phyloP scores from a whole-genome alignment of 1,140 invertebrate genomes.

The Pseudomyrmex pallidus region DNA sequence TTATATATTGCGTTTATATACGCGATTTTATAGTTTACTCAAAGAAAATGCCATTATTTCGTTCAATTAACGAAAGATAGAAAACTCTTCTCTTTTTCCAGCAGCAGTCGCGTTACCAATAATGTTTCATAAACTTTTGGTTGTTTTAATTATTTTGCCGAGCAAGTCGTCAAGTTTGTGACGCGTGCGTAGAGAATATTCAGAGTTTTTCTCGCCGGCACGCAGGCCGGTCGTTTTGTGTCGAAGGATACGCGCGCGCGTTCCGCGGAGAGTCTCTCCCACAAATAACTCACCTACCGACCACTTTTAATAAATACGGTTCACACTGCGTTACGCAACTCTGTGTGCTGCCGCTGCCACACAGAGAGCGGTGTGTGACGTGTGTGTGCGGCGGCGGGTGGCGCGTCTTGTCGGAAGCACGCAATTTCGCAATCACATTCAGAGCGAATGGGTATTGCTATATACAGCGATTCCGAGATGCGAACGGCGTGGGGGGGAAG shows the following conservation, averaged over 20 bases:
- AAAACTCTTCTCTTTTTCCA: no score
- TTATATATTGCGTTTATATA: no score
- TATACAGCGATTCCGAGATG: constrained; percentile 74
- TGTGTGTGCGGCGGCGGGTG: constrained; percentile 75
- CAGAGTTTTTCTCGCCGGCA: not conserved
- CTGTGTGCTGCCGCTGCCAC: no score
- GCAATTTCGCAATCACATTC: constrained; percentile 84
- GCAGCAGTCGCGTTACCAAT: no score
- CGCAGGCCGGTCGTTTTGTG: not conserved
- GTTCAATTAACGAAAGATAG: no score
- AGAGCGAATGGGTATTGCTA: constrained; percentile 77
- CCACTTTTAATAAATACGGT: constrained; percentile 79
- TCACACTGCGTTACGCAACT: constrained; percentile 59
- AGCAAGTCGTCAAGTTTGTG: not conserved
- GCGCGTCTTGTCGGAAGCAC: constrained; percentile 82
- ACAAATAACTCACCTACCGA: constrained; percentile 57
- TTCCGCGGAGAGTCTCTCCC: constrained; percentile 35
- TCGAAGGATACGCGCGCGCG: constrained; percentile 29
- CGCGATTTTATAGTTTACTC: no score
- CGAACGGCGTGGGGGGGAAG: not conserved
- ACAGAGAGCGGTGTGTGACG: constrained; percentile 50
- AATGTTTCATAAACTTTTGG: no score
- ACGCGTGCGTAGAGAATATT: not conserved
- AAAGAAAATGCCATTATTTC: no score
- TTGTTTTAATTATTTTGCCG: not conserved